phyloP scores from a whole-genome alignment of 2,888 invertebrate genomes.

The Pemphredon lugubris region DNA sequence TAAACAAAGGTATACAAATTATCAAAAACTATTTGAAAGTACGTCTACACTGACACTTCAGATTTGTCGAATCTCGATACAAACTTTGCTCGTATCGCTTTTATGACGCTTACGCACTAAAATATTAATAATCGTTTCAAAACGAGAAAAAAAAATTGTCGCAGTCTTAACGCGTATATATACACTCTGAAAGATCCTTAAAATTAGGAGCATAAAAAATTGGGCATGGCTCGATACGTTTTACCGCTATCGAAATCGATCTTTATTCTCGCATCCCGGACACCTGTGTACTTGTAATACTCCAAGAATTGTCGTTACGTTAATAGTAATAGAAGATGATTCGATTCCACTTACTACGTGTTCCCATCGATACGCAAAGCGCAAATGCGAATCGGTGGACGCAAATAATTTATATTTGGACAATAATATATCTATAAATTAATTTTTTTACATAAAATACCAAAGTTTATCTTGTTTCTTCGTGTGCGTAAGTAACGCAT shows the following conservation, averaged over 20 bases:
- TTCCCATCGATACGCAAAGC: too few species aligned
- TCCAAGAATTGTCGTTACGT: background rate
- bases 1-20: conserved; percentile 3
- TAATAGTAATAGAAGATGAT: background rate
- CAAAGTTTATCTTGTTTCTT: too few species aligned
- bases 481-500: too few species aligned
- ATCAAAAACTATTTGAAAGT: background rate
- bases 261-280: conserved; percentile 10
- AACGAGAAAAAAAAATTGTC: background rate
- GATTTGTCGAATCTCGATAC: background rate
- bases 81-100: conserved; percentile 3
- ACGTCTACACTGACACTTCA: background rate
- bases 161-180: conserved; percentile 7
- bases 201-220: background rate
- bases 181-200: conserved; percentile 15
- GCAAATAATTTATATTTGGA: background rate
- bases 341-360: background rate
- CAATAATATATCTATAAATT: too few species aligned
- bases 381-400: too few species aligned
- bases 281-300: background rate
- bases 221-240: background rate
- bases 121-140: conserved; percentile 3
- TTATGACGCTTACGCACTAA: conserved; percentile 11
- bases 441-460: too few species aligned
- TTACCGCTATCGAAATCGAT: conserved; percentile 4